phyloP scores from a whole-genome alignment of 2,797 vertebrate species.

The Anabas testudineus region DNA sequence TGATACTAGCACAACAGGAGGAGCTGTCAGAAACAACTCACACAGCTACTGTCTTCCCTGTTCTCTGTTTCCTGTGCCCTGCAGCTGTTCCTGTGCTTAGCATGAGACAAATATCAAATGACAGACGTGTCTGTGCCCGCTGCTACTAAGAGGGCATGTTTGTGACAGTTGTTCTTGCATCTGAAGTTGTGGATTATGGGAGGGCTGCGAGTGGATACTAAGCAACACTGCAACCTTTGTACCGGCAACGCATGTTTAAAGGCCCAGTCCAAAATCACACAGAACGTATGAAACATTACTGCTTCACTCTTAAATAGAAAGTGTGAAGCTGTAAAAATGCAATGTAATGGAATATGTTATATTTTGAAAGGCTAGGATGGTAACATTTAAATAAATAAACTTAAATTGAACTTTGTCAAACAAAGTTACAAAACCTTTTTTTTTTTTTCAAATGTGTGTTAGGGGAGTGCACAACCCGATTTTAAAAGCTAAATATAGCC shows the following conservation, averaged over 20 bases:
- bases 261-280: neutral
- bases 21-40: conserved; percentile 77
- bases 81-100: conserved; percentile 79
- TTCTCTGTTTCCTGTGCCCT: conserved; percentile 74
- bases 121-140: conserved; percentile 75
- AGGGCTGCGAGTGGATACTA: conserved; percentile 7
- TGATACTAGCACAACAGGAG: conserved; percentile 66
- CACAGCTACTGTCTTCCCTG: conserved; percentile 65
- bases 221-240: conserved; percentile 30
- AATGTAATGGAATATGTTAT: no score
- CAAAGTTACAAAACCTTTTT: conserved; percentile 5
- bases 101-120: conserved; percentile 80
- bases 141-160: conserved; percentile 73
- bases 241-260: conserved; percentile 40
- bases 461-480: conserved; percentile 12
- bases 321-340: neutral
- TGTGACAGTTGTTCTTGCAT: conserved; percentile 72
- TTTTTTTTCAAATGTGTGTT: conserved; percentile 9
- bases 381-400: no score
- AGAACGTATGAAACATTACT: neutral
- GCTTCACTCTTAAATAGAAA: neutral
- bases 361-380: no score
- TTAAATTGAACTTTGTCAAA: no score
- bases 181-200: conserved; percentile 61
- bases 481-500: neutral